phyloP scores from a whole-genome alignment of 2,797 vertebrate genomes.

The Rallus crepitans region DNA sequence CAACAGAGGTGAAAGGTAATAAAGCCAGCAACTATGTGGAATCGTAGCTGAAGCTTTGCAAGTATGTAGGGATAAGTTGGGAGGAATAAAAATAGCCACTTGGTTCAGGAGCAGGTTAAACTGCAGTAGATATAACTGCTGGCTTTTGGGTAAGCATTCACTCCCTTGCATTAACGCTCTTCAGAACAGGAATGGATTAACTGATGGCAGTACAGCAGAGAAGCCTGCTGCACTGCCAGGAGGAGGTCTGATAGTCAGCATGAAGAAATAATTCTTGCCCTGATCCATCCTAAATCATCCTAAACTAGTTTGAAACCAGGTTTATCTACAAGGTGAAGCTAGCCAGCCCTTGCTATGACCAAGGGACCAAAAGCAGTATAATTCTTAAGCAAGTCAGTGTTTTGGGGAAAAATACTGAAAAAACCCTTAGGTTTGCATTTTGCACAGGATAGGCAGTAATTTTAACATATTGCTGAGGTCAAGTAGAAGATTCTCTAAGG shows the following conservation, averaged over 20 bases:
- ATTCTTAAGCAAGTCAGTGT: not conserved
- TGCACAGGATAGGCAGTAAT: not conserved
- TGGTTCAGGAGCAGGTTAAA: constrained; percentile 2
- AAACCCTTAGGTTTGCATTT: not conserved
- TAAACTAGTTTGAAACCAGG: not conserved
- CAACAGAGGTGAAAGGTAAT: not conserved
- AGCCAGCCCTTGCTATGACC: not conserved
- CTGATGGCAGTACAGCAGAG: constrained; percentile 18
- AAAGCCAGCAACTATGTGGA: not conserved
- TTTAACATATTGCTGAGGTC: not conserved
- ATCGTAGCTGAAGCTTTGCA: not conserved
- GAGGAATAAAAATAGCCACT: not conserved
- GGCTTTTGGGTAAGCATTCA: not conserved
- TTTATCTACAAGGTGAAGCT: not conserved
- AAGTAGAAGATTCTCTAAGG: not conserved
- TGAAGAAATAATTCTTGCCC: constrained; percentile 12
- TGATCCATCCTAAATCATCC: not conserved
- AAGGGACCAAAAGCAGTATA: not conserved
- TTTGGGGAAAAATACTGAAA: not conserved
- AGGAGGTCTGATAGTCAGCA: constrained; percentile 7
- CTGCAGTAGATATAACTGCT: not conserved
- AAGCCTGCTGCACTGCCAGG: not conserved
- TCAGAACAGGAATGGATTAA: constrained; percentile 18
- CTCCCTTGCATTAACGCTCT: not conserved
- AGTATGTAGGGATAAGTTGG: not conserved